These are phyloP conservation scores for Troilus luridus DNA, from an alignment of 2,888 invertebrate genomes.

Conservation along the genomic window DNA sequence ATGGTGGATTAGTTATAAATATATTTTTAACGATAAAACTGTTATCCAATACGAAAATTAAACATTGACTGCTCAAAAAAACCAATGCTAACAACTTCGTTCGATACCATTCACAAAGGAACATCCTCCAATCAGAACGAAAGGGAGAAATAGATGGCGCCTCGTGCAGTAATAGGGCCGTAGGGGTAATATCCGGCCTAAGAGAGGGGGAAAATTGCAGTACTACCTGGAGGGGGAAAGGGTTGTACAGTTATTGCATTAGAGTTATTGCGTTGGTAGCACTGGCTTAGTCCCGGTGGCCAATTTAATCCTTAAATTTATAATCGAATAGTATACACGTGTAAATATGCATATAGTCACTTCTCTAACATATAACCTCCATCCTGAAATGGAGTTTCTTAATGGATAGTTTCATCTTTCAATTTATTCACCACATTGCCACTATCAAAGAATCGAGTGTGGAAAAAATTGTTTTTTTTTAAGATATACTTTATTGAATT, in stretches of 20 bases:
- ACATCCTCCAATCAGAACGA: not conserved
- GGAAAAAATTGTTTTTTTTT: too few species aligned
- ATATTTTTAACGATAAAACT: too few species aligned
- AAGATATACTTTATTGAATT: too few species aligned
- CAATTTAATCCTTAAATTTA: slow-evolving; percentile 17
- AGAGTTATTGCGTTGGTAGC: not conserved
- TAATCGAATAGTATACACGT: not conserved
- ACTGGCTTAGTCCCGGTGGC: not conserved
- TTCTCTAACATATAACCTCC: not conserved
- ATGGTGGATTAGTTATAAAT: too few species aligned
- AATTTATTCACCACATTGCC: not conserved
- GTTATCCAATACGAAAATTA: too few species aligned
- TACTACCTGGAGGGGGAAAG: not conserved
- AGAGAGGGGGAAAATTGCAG: slow-evolving; percentile 8
- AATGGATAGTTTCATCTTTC: not conserved
- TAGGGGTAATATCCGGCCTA: slow-evolving; percentile 8
- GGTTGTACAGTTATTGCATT: not conserved
- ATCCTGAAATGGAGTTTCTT: not conserved
- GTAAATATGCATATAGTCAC: not conserved
- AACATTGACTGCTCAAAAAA: not conserved
- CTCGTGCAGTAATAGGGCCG: not conserved
- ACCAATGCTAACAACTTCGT: not conserved
- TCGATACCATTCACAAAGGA: not conserved
- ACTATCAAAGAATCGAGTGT: too few species aligned
- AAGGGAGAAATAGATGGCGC: not conserved